Conservation (phyloP, 53 echinoderm and acorn worm genomes). For the Luidia sarsii region DNA sequence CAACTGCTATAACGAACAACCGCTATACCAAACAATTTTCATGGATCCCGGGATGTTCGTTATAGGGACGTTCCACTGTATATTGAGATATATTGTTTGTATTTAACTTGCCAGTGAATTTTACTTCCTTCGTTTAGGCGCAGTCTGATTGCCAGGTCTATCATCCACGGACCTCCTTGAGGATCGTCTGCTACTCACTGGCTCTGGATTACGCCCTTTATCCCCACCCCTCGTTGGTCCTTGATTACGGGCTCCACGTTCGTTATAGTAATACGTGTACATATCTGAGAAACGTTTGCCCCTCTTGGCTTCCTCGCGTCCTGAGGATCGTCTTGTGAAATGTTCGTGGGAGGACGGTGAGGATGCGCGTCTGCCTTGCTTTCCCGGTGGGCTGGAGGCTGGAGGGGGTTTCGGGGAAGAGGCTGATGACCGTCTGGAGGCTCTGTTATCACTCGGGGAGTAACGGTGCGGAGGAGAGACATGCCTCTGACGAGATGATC, state of each 20-base stretch:
- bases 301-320: constrained; percentile 55
- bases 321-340: constrained; percentile 57
- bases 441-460: constrained; percentile 75
- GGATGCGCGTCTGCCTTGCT: constrained; percentile 41
- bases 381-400: constrained; percentile 39
- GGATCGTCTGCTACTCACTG: constrained; percentile 9
- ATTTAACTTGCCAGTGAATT: too few species aligned
- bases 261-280: constrained; percentile 47
- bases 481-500: constrained; percentile 67
- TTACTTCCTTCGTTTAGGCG: constrained; percentile 42
- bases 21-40: too few species aligned
- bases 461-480: constrained; percentile 76
- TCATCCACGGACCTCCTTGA: constrained; percentile 34
- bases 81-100: too few species aligned
- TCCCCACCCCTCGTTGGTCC: constrained; percentile 15
- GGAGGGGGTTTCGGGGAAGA: constrained; percentile 49
- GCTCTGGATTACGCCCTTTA: constrained; percentile 12
- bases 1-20: too few species aligned
- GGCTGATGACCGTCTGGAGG: constrained; percentile 29
- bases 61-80: too few species aligned
- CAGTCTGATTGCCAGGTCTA: constrained; percentile 13
- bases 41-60: too few species aligned
- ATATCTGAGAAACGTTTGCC: constrained; percentile 71
- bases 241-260: constrained; percentile 30
- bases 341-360: constrained; percentile 60